Percentiles rank a stretch among this genome's conserved stretches.
Evolutionary conservation across 1,140 invertebrate genomes (phyloP).

Genomic region (Lordiphosa stackelbergi): DNA sequence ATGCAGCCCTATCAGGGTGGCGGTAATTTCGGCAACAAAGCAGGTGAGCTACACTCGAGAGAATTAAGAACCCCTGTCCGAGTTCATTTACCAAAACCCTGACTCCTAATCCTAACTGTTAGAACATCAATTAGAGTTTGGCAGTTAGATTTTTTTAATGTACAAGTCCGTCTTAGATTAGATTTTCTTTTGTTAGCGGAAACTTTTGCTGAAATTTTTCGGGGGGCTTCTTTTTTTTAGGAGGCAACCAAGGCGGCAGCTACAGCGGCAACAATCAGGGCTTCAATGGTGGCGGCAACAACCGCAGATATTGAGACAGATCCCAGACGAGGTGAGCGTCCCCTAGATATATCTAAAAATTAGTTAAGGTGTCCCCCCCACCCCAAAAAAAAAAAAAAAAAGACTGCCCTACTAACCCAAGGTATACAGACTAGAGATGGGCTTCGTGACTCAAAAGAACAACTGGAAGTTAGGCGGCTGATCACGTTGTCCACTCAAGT

Average conservation of each 20-base stretch:
- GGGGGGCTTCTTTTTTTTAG: conserved; percentile 47
- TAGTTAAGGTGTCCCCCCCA: conserved; percentile 33
- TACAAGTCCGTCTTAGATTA: conserved; percentile 12
- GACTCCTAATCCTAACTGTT: neutral
- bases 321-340: conserved; percentile 58
- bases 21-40: conserved; percentile 64
- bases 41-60: conserved; percentile 67
- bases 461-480: no score
- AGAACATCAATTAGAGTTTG: no score
- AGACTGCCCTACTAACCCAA: conserved; percentile 26
- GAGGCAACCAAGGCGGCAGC: conserved; percentile 79
- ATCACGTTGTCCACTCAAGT: no score
- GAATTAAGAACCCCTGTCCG: conserved; percentile 67
- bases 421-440: neutral
- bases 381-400: neutral
- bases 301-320: conserved; percentile 76
- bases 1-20: conserved; percentile 80
- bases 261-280: conserved; percentile 78
- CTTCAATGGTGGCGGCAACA: conserved; percentile 78
- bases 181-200: conserved; percentile 12
- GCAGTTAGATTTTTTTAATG: no score
- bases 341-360: conserved; percentile 16
- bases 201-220: conserved; percentile 20
- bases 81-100: conserved; percentile 34
- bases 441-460: no score